phyloP scores from a whole-genome alignment of 2,797 vertebrate genomes.

The Fratercula arctica region DNA sequence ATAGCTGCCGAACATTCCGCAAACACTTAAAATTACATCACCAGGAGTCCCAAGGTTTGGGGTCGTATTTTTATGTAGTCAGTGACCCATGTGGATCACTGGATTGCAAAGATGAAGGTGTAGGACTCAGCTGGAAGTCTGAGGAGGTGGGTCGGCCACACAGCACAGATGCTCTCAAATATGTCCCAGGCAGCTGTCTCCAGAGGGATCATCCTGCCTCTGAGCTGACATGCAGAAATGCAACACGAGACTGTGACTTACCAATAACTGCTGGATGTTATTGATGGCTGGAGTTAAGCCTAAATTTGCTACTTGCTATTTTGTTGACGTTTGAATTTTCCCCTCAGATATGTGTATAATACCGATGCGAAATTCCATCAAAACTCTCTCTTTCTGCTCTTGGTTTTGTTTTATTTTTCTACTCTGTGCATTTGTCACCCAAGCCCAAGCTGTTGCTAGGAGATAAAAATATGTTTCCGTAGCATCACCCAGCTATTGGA shows the following conservation, averaged over 20 bases:
- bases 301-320: neutral
- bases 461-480: neutral
- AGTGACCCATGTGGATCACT: neutral
- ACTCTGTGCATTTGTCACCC: neutral
- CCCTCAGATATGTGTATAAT: neutral
- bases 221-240: neutral
- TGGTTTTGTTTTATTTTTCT: neutral
- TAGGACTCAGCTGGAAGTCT: neutral
- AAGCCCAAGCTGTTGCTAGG: slow-evolving; percentile 18
- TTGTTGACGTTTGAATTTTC: neutral
- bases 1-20: accelerated
- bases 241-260: neutral
- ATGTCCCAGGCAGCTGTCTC: neutral
- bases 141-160: accelerated
- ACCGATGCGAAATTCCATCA: accelerated
- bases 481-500: neutral
- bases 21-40: neutral
- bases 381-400: neutral
- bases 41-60: neutral
- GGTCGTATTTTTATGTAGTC: neutral
- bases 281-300: neutral
- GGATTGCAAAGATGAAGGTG: neutral
- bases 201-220: neutral
- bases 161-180: neutral
- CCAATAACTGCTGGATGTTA: neutral